Evolutionary conservation across 2,797 vertebrate genomes (phyloP), one percentile per base, ranked within the genome.

Genomic region (Alexandromys oeconomus): DNA sequence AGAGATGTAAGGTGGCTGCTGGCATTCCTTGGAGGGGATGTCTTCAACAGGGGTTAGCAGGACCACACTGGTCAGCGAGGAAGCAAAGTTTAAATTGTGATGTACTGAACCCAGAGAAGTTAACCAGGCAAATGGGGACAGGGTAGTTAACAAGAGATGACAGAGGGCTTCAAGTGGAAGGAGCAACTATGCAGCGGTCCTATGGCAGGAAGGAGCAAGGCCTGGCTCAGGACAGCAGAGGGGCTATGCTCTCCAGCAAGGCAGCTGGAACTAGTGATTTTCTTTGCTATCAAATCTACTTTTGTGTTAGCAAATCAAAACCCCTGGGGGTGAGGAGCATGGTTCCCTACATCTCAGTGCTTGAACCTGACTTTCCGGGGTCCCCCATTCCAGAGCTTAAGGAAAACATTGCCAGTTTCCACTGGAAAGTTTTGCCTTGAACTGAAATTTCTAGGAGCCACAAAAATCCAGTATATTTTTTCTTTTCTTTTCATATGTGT

Each of bases 271-370:
- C 48, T 29, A 82, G 29, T 8, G 46, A 1, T 82, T 91, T 77
- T 77, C 34, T 59, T 59, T 87, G 65, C 23, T 8, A 12, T 59
- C 43, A 51, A 79, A 69, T 87, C 21, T 65, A 31, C 10, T 88
- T 96, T 81, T 34, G 11, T n/a, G 34, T 71, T n/a, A 93, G 59
- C 5, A 25, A 94, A 65, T 88, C 40, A 74, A 92, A 96, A 48
- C 17, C 76, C 48, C 15, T 2, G 8, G 57, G 48, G 54, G 12
- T 29, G 6, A 51, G 43, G n/a, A 43, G 43, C 40, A 37, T 43
- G 9, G 6, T 27, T 59, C 12, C 59, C 51, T 81, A 54, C 74
- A 79, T 43, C 29, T 51, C 61, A 87, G 91, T 11, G 23, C 34
- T 34, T 86, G 67, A 88, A 37, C 69, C 40, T 91, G 54, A 86